Percentiles rank a stretch among this genome's conserved stretches.
These are phyloP conservation scores for Synergus laeviventris DNA, from an alignment of 2,888 invertebrate genomes.

Conservation along the genomic window DNA sequence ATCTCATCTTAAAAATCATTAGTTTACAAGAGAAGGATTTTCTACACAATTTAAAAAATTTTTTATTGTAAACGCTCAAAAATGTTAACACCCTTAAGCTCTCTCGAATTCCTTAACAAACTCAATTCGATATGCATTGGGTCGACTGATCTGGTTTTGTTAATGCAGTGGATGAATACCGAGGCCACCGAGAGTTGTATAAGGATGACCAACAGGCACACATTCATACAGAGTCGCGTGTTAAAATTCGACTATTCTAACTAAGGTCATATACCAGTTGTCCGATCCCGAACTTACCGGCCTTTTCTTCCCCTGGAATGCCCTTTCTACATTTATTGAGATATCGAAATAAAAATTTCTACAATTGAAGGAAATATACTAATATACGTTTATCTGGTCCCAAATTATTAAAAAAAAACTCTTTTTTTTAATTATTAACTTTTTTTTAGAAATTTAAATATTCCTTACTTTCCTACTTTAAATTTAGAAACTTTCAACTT, in stretches of 20 bases:
- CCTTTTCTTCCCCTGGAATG: too few relatives aligned
- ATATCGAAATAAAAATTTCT: too few relatives aligned
- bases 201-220: conserved; percentile 72
- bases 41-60: background rate
- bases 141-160: conserved; percentile 74
- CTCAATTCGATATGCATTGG: conserved; percentile 50
- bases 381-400: too few relatives aligned
- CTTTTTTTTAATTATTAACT: too few relatives aligned
- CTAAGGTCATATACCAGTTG: background rate
- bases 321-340: too few relatives aligned
- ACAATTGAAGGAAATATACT: too few relatives aligned
- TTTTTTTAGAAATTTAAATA: too few relatives aligned
- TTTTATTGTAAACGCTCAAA: background rate
- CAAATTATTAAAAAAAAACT: too few relatives aligned
- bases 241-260: conserved; percentile 41
- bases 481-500: too few relatives aligned
- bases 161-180: conserved; percentile 73
- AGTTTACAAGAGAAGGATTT: background rate
- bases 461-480: too few relatives aligned
- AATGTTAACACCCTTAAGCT: conserved; percentile 43
- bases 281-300: too few relatives aligned
- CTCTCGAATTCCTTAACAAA: conserved; percentile 45
- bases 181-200: conserved; percentile 61
- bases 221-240: conserved; percentile 66
- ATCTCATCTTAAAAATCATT: conserved; percentile 32